A percentile compares a stretch with the other conserved stretches of the same genome.
Conservation (phyloP, 1,140 invertebrate genomes). For the Atopsyche davidsoni region DNA sequence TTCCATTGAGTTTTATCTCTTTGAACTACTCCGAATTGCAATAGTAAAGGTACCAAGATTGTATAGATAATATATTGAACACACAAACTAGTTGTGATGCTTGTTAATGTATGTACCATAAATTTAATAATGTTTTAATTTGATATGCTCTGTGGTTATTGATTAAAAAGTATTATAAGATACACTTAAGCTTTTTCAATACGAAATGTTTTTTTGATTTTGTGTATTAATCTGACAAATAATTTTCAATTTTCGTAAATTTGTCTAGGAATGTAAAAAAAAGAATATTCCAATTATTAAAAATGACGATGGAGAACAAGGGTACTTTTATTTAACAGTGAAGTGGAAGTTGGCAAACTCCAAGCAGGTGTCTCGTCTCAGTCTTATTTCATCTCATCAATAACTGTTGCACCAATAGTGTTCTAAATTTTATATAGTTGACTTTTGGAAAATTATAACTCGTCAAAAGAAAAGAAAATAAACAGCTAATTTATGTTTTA, state of each 20-base stretch:
- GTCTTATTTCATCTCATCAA: neutral
- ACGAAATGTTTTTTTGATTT: slow-evolving; percentile 18
- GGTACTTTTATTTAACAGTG: too few relatives aligned
- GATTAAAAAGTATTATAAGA: slow-evolving; percentile 5
- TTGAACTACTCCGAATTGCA: neutral
- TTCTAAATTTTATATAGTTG: neutral
- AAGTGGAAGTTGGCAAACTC: too few relatives aligned
- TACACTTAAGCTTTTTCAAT: slow-evolving; percentile 11
- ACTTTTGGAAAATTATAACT: too few relatives aligned
- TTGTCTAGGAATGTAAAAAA: neutral
- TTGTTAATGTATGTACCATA: slow-evolving; percentile 5
- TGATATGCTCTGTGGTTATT: slow-evolving; percentile 6
- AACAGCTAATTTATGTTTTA: too few relatives aligned
- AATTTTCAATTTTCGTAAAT: neutral
- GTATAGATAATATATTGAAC: neutral
- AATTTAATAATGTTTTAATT: slow-evolving; percentile 8
- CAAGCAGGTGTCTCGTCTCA: neutral
- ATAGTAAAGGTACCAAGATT: neutral
- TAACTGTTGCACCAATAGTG: neutral
- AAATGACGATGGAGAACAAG: too few relatives aligned
- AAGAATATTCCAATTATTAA: neutral
- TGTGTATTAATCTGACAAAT: slow-evolving; percentile 18
- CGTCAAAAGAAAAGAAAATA: too few relatives aligned
- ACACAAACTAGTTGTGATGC: slow-evolving; percentile 7
- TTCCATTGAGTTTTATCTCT: neutral